Conservation (phyloP, 2,113 vertebrate genomes). For the Panurus biarmicus region DNA sequence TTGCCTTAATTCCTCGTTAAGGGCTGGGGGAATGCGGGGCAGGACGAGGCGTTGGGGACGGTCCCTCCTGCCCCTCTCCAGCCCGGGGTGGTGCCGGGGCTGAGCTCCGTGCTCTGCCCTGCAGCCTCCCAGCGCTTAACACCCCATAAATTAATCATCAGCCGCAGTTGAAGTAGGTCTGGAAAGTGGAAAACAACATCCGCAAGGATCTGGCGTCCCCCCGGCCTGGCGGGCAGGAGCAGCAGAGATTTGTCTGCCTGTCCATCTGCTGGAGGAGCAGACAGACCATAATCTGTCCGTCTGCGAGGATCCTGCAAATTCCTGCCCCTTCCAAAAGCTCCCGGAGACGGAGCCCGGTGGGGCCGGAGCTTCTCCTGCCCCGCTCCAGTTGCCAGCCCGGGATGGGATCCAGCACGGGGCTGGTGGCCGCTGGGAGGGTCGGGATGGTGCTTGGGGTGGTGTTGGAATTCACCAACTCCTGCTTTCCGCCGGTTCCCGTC, state of each 20-base stretch:
- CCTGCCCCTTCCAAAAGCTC: not conserved
- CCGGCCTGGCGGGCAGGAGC: not conserved
- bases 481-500: rapidly evolving
- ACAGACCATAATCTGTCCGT: not conserved
- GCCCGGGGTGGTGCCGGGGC: not conserved
- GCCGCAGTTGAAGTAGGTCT: not conserved
- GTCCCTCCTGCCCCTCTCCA: not conserved
- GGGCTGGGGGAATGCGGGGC: not conserved
- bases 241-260: not conserved
- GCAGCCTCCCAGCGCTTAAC: not conserved
- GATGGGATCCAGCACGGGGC: not conserved
- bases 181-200: slow-evolving; percentile 9
- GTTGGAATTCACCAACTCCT: rapidly evolving
- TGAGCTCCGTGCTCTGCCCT: not conserved
- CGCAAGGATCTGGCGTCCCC: not conserved
- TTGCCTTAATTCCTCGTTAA: not conserved
- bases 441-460: rapidly evolving
- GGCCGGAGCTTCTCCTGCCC: not conserved
- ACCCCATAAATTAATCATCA: slow-evolving; percentile 3
- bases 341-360: rapidly evolving
- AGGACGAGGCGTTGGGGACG: not conserved
- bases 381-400: rapidly evolving
- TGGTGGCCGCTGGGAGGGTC: not conserved
- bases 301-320: not conserved
- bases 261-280: slow-evolving; percentile 24